Percentiles rank a stretch among this genome's conserved stretches.
Evolutionary conservation across 1,140 invertebrate species (phyloP).

Genomic region (Bombus huntii): DNA sequence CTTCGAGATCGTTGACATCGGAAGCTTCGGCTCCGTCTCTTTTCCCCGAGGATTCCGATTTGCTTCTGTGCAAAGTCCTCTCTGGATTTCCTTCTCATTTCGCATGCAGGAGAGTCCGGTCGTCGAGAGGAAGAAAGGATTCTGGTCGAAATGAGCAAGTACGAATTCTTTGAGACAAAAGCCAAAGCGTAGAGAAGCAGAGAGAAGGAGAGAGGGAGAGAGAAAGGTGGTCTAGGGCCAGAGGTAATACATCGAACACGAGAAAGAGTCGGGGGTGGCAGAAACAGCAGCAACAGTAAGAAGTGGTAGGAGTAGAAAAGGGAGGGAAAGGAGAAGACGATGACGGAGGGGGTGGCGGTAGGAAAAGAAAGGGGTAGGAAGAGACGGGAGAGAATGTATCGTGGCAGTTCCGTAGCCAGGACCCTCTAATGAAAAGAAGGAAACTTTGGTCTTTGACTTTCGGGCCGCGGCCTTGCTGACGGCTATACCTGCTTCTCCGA

Average conservation of each 20-base stretch:
- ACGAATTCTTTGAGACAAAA: constrained; percentile 79
- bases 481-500: constrained; percentile 58
- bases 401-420: constrained; percentile 60
- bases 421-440: constrained; percentile 76
- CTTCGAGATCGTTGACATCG: constrained; percentile 35
- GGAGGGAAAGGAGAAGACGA: constrained; percentile 39
- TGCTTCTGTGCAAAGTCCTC: constrained; percentile 27
- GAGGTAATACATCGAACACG: constrained; percentile 62
- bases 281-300: background rate
- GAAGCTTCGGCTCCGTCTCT: background rate
- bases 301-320: background rate
- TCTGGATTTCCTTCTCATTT: constrained; percentile 29
- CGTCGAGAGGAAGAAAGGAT: constrained; percentile 67
- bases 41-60: constrained; percentile 2
- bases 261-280: constrained; percentile 38
- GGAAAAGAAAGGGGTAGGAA: constrained; percentile 68
- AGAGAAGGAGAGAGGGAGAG: background rate
- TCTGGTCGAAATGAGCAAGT: constrained; percentile 77
- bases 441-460: constrained; percentile 76
- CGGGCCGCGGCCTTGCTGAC: constrained; percentile 55
- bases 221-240: constrained; percentile 47
- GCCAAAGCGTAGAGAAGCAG: constrained; percentile 45
- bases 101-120: constrained; percentile 32
- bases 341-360: constrained; percentile 32
- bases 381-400: constrained; percentile 62